These are phyloP conservation scores for Tamandua tetradactyla DNA, from an alignment of 2,797 vertebrate genomes.

Conservation along the genomic window DNA sequence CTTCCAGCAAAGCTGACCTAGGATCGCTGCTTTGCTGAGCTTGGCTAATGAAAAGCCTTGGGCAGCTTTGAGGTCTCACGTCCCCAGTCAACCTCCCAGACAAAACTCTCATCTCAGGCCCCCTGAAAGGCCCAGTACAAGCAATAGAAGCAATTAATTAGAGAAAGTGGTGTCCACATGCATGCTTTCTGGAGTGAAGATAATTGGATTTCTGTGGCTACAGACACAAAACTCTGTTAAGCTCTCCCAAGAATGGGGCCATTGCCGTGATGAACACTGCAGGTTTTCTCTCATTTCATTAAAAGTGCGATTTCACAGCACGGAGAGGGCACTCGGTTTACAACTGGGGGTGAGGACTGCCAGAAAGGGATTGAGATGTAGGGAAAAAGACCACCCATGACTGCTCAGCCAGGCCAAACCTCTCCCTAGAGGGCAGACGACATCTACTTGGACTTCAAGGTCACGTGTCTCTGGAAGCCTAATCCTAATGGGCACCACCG, in stretches of 20 bases:
- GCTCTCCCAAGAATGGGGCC: not conserved
- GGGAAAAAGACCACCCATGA: too few species aligned
- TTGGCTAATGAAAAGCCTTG: not conserved
- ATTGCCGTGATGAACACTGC: not conserved
- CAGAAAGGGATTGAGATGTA: too few species aligned
- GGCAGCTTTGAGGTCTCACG: rapidly evolving
- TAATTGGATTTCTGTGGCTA: conserved; percentile 52
- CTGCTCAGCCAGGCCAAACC: not conserved
- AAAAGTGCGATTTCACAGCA: not conserved
- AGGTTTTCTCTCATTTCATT: not conserved
- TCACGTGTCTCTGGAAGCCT: not conserved
- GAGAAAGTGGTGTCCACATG: conserved; percentile 16
- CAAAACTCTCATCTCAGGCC: not conserved
- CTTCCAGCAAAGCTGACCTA: not conserved
- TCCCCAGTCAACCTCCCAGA: not conserved
- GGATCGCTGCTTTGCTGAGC: not conserved
- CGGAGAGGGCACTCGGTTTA: too few species aligned
- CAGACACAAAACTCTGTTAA: not conserved
- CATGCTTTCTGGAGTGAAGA: not conserved
- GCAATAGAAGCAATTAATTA: conserved; percentile 35
- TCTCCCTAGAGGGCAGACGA: not conserved
- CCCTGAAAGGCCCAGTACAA: not conserved
- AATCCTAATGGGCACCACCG: not conserved
- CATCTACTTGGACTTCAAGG: not conserved
- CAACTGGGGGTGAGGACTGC: too few species aligned